Evolutionary conservation across 2,797 vertebrate species (phyloP), one percentile per base, ranked within the genome.

Genomic region (Macropus fuliginosus): DNA sequence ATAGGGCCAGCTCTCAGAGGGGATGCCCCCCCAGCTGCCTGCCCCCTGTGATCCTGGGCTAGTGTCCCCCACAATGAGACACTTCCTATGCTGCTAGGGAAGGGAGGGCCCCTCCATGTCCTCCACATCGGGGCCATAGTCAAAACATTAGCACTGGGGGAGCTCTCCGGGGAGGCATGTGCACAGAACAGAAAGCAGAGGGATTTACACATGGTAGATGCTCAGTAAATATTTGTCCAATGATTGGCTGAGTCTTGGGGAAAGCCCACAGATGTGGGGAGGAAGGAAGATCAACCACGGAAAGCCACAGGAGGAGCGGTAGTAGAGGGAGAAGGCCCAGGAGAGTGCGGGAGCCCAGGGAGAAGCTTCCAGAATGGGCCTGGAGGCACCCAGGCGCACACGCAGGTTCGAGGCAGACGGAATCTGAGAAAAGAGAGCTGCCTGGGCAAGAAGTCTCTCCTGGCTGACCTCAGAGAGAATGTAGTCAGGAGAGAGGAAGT

Each of bases 291-390:
- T 89, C 93, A 93, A 93, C 95, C 66, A 0, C 0, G 21, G 93
- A 55, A 93, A 56, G 91, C 93, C 21, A 10, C 94, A 81, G 96
- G 91, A 89, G 93, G 92, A 27, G 94, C 57, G 91, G 66, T 94
- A 52, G 96, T 59, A 91, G 97, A 97, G 95, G 96, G 2, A 92
- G 97, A 94, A 94, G 96, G 92, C 91, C 97, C 90, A 34, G 97
- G 81, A 96, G 66, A 93, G 96, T 40, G 92, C 91, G 93, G 93
- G 94, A 92, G 93, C 96, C 96, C 56, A 34, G 94, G 93, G n/a
- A 90, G 96, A 97, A 94, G 94, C 94, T 90, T 95, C 50, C 16
- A 62, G 96, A 95, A 94, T 96, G 95, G 96, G 59, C 95, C 96
- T 92, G 93, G 2, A 94, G 74, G 93, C 93, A 34, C 4, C 95